Conservation (phyloP, 2,797 vertebrate species). For the Pseudochirops corinnae region DNA sequence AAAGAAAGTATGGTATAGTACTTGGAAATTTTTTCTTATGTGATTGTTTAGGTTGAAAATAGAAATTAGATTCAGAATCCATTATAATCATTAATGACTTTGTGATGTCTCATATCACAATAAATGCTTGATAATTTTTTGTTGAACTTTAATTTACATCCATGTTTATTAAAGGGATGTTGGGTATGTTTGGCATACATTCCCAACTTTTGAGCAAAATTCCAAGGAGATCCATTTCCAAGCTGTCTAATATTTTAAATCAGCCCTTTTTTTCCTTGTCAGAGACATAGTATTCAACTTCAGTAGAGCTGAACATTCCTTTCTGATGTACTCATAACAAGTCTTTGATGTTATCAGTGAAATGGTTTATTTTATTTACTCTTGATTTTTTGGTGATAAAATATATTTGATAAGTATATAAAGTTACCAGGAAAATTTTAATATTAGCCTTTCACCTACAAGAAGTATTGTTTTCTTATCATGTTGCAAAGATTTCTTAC, state of each 20-base stretch:
- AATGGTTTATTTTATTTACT: background rate
- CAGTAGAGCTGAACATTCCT: background rate
- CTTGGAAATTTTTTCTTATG: background rate
- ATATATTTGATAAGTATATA: background rate
- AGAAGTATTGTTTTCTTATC: background rate
- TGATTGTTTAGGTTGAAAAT: background rate
- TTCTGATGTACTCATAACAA: background rate
- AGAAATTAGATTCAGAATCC: background rate
- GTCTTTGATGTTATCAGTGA: background rate
- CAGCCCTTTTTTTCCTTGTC: background rate
- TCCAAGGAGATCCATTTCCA: background rate
- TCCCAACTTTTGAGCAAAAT: background rate
- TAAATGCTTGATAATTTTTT: background rate
- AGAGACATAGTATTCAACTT: background rate
- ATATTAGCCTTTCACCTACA: background rate
- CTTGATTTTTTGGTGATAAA: background rate
- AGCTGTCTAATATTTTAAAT: background rate
- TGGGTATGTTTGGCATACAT: background rate
- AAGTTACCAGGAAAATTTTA: background rate
- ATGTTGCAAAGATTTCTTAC: background rate
- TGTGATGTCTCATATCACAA: background rate
- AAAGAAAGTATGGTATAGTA: background rate
- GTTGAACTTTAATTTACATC: background rate
- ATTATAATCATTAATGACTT: background rate
- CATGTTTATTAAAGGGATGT: background rate